These are phyloP conservation scores for Gasterosteus nipponicus DNA, from an alignment of 2,113 vertebrate species.

Conservation along the genomic window DNA sequence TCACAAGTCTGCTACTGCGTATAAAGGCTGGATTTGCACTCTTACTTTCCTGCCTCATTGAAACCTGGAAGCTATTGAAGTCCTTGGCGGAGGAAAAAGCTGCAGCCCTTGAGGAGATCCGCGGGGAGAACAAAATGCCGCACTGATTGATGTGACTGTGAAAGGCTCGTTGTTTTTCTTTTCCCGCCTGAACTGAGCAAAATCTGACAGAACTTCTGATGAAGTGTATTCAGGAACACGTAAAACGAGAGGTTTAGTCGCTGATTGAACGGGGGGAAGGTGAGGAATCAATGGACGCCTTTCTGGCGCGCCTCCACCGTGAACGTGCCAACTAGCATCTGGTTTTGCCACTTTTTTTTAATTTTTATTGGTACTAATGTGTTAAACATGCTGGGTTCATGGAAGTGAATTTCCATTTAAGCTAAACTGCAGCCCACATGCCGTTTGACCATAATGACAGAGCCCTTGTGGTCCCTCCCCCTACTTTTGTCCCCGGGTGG, in stretches of 20 bases:
- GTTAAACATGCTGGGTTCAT: constrained; percentile 61
- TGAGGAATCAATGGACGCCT: constrained; percentile 1
- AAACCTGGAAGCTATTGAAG: constrained; percentile 73
- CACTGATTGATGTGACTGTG: constrained; percentile 60
- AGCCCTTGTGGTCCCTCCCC: constrained; percentile 51
- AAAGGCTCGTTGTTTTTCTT: constrained; percentile 45
- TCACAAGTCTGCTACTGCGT: constrained; percentile 69
- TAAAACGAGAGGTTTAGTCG: constrained; percentile 15
- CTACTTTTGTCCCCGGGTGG: constrained; percentile 45
- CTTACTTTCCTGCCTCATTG: constrained; percentile 70
- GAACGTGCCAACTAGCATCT: constrained; percentile 36
- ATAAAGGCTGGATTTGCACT: constrained; percentile 77
- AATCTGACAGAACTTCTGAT: constrained; percentile 39
- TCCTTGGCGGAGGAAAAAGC: constrained; percentile 52
- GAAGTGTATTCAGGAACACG: constrained; percentile 40
- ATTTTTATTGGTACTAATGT: constrained; percentile 44
- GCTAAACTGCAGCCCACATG: constrained; percentile 60
- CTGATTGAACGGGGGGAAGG: constrained; percentile 16
- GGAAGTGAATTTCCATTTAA: constrained; percentile 60
- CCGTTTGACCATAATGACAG: constrained; percentile 71
- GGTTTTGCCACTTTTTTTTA: constrained; percentile 21
- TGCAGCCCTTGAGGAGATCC: constrained; percentile 46
- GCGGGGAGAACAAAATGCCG: constrained; percentile 53
- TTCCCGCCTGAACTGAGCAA: constrained; percentile 19
- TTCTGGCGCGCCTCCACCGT: constrained; percentile 11